Conservation (phyloP, 2,113 vertebrate genomes). For the Megaceryle torquata region DNA sequence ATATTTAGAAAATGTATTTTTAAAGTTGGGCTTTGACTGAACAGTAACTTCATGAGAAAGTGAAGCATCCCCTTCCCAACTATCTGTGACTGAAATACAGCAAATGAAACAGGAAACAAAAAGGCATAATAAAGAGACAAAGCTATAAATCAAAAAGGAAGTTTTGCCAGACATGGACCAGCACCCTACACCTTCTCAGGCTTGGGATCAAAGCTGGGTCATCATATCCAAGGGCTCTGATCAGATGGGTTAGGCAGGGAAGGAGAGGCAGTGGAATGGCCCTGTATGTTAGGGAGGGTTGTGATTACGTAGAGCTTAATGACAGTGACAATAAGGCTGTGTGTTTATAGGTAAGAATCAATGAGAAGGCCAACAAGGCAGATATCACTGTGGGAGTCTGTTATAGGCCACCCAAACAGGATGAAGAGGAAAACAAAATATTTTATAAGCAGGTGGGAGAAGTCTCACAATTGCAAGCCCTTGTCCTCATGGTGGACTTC, state of each 20-base stretch:
- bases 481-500: background rate
- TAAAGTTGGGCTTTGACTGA: constrained; percentile 27
- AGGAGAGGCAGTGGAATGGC: background rate
- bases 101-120: accelerated
- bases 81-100: background rate
- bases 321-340: background rate
- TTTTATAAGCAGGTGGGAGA: background rate
- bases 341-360: background rate
- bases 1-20: constrained; percentile 65
- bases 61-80: background rate
- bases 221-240: background rate
- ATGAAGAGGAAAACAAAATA: background rate
- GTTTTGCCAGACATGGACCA: background rate
- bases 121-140: background rate
- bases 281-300: background rate
- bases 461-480: background rate
- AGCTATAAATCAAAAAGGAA: background rate
- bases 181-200: background rate
- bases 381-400: background rate
- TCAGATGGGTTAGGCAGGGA: background rate
- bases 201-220: background rate
- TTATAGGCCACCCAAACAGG: background rate
- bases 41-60: constrained; percentile 10
- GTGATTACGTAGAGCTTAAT: background rate
- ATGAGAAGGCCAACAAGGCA: background rate